Evolutionary conservation across 2,113 vertebrate species (phyloP).

Genomic region (Capreolus pygargus): DNA sequence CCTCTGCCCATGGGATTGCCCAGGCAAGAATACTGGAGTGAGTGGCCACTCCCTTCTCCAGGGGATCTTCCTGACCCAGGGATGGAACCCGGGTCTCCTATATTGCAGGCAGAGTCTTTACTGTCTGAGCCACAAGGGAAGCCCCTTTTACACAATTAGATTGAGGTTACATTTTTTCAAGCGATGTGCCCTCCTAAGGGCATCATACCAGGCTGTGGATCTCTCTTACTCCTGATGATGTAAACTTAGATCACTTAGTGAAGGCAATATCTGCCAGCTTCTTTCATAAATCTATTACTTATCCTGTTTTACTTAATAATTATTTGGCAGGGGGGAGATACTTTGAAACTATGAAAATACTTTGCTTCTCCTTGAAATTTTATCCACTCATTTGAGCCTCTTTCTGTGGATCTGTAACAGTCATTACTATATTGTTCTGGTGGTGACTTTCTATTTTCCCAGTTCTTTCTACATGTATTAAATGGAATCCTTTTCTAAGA

Average conservation of each 20-base stretch:
- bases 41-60: neutral
- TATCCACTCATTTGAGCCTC: neutral
- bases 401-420: no score
- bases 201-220: rapidly evolving
- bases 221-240: neutral
- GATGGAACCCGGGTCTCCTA: neutral
- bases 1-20: neutral
- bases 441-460: neutral
- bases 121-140: neutral
- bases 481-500: neutral
- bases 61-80: neutral
- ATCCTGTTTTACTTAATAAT: neutral
- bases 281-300: neutral
- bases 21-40: neutral
- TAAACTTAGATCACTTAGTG: neutral
- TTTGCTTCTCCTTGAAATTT: neutral
- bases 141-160: neutral
- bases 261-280: no score
- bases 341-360: neutral
- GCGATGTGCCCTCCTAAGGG: neutral
- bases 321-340: neutral
- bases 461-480: neutral
- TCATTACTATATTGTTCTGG: no score
- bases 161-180: neutral
- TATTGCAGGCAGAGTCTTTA: neutral